Evolutionary conservation across 2,797 vertebrate species (phyloP).

Genomic region (Muraenolepis orangiensis): DNA sequence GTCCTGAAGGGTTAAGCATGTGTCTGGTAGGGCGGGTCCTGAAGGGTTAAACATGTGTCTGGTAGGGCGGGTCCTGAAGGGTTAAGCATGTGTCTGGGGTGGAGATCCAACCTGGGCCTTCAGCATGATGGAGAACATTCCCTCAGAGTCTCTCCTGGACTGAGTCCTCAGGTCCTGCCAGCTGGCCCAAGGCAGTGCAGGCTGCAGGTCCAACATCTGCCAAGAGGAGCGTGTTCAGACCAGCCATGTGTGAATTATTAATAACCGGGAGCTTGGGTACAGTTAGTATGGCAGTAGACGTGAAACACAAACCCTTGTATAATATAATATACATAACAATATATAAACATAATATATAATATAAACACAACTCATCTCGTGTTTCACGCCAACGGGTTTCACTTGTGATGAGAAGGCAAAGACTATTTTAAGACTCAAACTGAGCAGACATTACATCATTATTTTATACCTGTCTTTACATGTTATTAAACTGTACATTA

Average conservation of each 20-base stretch:
- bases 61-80: not conserved
- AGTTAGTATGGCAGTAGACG: not conserved
- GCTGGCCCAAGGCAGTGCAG: slow-evolving; percentile 74
- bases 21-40: no score
- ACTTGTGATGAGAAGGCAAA: not conserved
- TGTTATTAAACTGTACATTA: no score
- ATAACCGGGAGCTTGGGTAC: not conserved
- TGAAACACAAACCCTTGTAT: not conserved
- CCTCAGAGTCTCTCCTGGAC: slow-evolving; percentile 77
- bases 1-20: not conserved
- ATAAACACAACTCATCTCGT: not conserved
- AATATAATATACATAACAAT: no score
- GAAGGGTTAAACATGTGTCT: not conserved
- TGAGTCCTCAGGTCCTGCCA: slow-evolving; percentile 88
- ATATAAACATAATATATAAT: no score
- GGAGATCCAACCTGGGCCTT: slow-evolving; percentile 78
- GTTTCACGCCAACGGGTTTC: not conserved
- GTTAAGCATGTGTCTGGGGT: not conserved
- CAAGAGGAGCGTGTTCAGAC: slow-evolving; percentile 13
- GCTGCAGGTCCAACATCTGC: slow-evolving; percentile 83
- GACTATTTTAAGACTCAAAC: not conserved
- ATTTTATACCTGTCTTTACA: no score
- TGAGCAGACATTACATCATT: not conserved
- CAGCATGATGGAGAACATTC: slow-evolving; percentile 79
- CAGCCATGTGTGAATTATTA: not conserved